Evolutionary conservation across 2,888 invertebrate species (phyloP), one percentile per base, ranked within the genome.

Genomic region (Patella ulyssiponensis): DNA sequence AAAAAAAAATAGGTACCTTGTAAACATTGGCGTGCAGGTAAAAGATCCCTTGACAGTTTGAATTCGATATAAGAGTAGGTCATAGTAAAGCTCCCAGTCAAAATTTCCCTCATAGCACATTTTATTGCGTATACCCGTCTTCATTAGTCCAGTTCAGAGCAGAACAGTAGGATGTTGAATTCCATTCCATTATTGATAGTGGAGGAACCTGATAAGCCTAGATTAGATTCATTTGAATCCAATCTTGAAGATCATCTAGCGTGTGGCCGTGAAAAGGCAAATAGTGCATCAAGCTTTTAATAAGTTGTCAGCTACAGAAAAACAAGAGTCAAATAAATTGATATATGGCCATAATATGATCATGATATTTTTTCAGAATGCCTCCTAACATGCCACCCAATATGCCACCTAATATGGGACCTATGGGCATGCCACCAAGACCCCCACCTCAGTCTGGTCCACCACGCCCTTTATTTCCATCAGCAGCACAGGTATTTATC

Each of bases 391-490:
- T 89, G 87, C 86, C 87, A 20, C 87, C 87, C 7, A 80, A 86
- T 74, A 84, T 84, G 69, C 78, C 77, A n/a, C 85, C 80, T 54
- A 86, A 85, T 82, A 86, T 84, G 73, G 80, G 81, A 58, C 83
- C 82, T 58, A 81, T 81, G 73, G 83, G 82, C 33, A 82, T 82
- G 80, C 81, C 79, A 9, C 81, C 81, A 33, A 78, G 80, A 53
- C 80, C 80, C 27, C 82, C 83, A 20, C 83, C 83, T 51, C 81
- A 82, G 58, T 81, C 82, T 69, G 84, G 84, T 2, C 88, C 88
- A 44, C 80, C 84, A 64, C 89, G 88, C 82, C 90, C 90, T 52
- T 81, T 90, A 3, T 90, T 90, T 79, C 90, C 90, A 73, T 85
- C 90, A 78, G 89, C 89, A 77, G 88, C 84, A 54, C 87, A 87